Conservation (phyloP, 2,888 invertebrate species). For the Hydrotaea cyrtoneurina region DNA sequence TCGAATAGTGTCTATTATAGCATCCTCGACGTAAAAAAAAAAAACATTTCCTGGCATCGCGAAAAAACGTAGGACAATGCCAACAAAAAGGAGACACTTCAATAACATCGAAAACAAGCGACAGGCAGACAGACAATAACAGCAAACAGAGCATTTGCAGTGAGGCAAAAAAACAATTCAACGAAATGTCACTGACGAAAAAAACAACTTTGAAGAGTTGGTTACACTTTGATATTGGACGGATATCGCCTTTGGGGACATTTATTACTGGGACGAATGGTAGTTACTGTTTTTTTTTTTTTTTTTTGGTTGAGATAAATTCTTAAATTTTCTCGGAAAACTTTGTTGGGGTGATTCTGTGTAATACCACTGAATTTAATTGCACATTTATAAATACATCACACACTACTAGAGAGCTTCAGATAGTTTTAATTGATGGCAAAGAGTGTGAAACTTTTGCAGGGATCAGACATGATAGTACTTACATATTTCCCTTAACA, state of each 20-base stretch:
- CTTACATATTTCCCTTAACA: too few relatives aligned
- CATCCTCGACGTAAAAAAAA: neutral
- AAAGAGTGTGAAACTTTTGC: too few relatives aligned
- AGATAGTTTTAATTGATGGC: too few relatives aligned
- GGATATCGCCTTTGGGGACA: neutral
- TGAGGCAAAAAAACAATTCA: neutral
- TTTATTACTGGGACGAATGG: neutral
- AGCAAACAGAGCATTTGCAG: neutral
- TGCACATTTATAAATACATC: too few relatives aligned
- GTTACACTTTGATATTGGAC: neutral
- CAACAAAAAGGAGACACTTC: neutral
- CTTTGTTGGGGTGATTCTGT: too few relatives aligned
- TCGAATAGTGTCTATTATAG: neutral
- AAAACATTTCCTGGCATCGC: neutral
- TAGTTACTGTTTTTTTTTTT: neutral
- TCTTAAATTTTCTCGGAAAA: too few relatives aligned
- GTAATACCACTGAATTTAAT: too few relatives aligned
- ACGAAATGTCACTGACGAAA: neutral
- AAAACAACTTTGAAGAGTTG: neutral
- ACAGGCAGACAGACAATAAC: neutral
- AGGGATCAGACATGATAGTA: too few relatives aligned
- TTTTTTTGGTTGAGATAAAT: too few relatives aligned
- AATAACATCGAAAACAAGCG: neutral
- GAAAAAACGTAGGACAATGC: neutral
- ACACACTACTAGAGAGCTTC: too few relatives aligned